Percentiles rank a stretch among this genome's conserved stretches.
Conservation (phyloP, 2,113 vertebrate species). For the Callionymus lyra region DNA sequence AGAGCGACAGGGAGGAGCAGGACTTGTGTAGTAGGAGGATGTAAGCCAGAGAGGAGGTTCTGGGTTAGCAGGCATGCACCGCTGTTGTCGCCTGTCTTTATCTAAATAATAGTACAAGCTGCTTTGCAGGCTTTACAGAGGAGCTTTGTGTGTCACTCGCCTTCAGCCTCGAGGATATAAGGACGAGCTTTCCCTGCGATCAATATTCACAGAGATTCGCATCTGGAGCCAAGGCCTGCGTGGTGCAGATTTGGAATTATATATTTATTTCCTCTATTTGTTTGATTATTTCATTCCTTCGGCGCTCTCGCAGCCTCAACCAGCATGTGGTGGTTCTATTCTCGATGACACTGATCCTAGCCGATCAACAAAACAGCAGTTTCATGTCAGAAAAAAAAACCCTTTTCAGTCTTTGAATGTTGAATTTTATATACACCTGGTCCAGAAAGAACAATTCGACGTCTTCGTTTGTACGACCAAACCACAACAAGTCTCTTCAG, state of each 20-base stretch:
- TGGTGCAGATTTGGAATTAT: conserved; percentile 65
- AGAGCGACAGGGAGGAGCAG: conserved; percentile 43
- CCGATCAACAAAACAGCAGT: no score
- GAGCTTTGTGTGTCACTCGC: conserved; percentile 69
- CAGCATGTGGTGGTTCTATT: conserved; percentile 18
- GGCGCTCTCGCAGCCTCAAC: conserved; percentile 22
- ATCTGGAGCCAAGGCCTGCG: conserved; percentile 80
- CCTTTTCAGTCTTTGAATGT: no score
- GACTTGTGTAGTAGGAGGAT: conserved; percentile 39
- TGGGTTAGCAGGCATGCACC: conserved; percentile 62
- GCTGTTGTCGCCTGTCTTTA: conserved; percentile 66
- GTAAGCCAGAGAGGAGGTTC: conserved; percentile 61
- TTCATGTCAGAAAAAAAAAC: no score
- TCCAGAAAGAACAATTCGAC: no score
- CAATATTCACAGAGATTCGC: conserved; percentile 91
- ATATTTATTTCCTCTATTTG: conserved; percentile 31
- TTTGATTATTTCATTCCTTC: conserved; percentile 31
- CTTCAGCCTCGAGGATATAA: conserved; percentile 69
- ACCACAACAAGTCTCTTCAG: no score
- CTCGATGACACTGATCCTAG: not conserved
- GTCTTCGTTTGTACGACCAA: no score
- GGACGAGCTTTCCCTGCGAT: conserved; percentile 71
- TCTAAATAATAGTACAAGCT: conserved; percentile 73
- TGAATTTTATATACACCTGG: no score
- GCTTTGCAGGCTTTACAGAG: conserved; percentile 64